Percentiles rank a stretch among this genome's conserved stretches.
Conservation (phyloP, 2,888 invertebrate species). For the Hypolimnas misippus region DNA sequence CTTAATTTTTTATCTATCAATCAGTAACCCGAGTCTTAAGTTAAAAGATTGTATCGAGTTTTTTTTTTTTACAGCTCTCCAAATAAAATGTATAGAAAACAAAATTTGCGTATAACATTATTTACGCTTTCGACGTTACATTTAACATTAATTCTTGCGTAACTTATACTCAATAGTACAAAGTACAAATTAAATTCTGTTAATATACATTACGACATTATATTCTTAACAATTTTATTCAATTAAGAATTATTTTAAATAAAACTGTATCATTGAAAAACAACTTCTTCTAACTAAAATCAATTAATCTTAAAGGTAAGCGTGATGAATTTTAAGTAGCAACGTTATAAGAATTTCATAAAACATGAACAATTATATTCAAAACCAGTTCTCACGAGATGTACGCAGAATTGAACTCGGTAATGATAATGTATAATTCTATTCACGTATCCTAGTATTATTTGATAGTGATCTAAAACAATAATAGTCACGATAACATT, state of each 20-base stretch:
- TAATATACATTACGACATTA: too few species aligned
- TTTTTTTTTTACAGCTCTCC: too few species aligned
- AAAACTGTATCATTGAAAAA: too few species aligned
- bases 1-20: neutral
- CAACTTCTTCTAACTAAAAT: too few species aligned
- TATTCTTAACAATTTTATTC: too few species aligned
- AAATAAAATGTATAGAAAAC: too few species aligned
- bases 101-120: too few species aligned
- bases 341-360: constrained; percentile 40
- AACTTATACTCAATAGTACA: neutral
- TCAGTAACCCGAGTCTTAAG: neutral
- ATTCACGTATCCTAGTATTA: constrained; percentile 23
- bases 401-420: constrained; percentile 26
- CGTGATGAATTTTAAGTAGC: constrained; percentile 25
- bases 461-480: constrained; percentile 17
- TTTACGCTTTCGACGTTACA: neutral
- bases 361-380: constrained; percentile 44
- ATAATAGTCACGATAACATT: constrained; percentile 12
- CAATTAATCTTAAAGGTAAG: neutral
- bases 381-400: constrained; percentile 51
- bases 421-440: constrained; percentile 27
- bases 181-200: too few species aligned
- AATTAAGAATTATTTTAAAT: too few species aligned
- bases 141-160: neutral
- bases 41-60: too few species aligned